These are phyloP conservation scores for Zingel zingel DNA, from an alignment of 2,113 vertebrate species.

Conservation along the genomic window DNA sequence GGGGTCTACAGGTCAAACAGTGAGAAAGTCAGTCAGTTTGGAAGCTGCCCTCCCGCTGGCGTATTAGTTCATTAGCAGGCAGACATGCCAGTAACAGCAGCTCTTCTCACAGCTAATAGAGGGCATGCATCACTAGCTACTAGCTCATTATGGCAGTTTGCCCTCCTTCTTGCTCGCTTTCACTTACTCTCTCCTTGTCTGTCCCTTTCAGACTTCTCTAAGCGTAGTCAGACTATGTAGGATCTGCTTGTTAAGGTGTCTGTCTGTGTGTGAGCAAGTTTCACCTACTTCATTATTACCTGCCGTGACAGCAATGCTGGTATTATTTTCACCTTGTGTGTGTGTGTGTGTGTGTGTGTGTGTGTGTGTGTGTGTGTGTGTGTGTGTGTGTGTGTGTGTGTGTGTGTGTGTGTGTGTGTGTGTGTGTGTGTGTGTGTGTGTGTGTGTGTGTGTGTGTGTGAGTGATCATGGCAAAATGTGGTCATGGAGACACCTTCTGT, in stretches of 20 bases:
- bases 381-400: background rate
- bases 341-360: background rate
- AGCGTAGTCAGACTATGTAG: constrained; percentile 1
- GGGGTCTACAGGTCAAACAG: constrained; percentile 11
- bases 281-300: too few relatives aligned
- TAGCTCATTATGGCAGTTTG: constrained; percentile 41
- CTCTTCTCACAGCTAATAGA: constrained; percentile 25
- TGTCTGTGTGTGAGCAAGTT: background rate
- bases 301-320: too few relatives aligned
- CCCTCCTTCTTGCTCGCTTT: constrained; percentile 2
- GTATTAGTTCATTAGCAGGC: constrained; percentile 59
- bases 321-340: background rate
- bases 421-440: background rate
- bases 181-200: background rate
- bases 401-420: background rate
- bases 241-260: constrained; percentile 39
- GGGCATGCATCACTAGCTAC: constrained; percentile 10
- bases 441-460: background rate
- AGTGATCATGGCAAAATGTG: too few relatives aligned
- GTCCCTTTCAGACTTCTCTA: constrained; percentile 2
- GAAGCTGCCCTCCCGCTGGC: constrained; percentile 25
- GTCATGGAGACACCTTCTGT: too few relatives aligned
- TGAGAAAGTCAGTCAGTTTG: background rate
- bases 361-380: background rate
- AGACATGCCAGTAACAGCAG: constrained; percentile 17